These are phyloP conservation scores for Cynodonichthys magdalenae DNA, from an alignment of 2,797 vertebrate species.

Conservation along the genomic window DNA sequence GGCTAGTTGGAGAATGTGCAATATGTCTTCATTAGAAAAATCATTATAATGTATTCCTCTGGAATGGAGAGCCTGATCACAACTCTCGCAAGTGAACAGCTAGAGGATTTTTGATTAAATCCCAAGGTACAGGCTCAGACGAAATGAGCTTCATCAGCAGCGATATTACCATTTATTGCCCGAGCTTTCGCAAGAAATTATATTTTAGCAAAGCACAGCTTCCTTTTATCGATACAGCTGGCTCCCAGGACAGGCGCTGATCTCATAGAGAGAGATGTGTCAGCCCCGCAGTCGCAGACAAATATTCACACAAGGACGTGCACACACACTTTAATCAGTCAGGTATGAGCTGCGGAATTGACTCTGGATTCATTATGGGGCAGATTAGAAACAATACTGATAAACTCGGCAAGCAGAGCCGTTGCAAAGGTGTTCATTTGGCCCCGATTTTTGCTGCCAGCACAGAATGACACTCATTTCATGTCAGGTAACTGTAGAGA, in stretches of 20 bases:
- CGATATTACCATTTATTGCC: conserved; percentile 58
- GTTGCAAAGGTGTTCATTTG: conserved; percentile 66
- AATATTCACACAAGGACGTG: conserved; percentile 10
- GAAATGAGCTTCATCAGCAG: conserved; percentile 54
- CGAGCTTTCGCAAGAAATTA: conserved; percentile 47
- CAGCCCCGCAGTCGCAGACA: conserved; percentile 14
- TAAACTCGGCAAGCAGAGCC: conserved; percentile 55
- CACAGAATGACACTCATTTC: conserved; percentile 54
- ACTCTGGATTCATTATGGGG: conserved; percentile 62
- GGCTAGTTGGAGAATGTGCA: conserved; percentile 39
- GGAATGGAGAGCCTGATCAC: conserved; percentile 35
- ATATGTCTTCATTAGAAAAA: conserved; percentile 71
- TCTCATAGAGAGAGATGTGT: conserved; percentile 32
- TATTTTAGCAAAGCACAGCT: conserved; percentile 52
- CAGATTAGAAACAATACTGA: conserved; percentile 63
- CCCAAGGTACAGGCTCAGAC: conserved; percentile 44
- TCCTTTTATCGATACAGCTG: conserved; percentile 14
- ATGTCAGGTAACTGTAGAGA: conserved; percentile 65
- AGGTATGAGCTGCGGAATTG: conserved; percentile 50
- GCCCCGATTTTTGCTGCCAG: conserved; percentile 36
- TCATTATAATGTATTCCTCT: conserved; percentile 56
- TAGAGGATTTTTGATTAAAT: conserved; percentile 66
- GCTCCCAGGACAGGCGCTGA: conserved; percentile 32
- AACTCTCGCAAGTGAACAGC: conserved; percentile 37
- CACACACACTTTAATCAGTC: conserved; percentile 32